Conservation (phyloP, 2,888 invertebrate species). For the Microctonus aethiopoides region DNA sequence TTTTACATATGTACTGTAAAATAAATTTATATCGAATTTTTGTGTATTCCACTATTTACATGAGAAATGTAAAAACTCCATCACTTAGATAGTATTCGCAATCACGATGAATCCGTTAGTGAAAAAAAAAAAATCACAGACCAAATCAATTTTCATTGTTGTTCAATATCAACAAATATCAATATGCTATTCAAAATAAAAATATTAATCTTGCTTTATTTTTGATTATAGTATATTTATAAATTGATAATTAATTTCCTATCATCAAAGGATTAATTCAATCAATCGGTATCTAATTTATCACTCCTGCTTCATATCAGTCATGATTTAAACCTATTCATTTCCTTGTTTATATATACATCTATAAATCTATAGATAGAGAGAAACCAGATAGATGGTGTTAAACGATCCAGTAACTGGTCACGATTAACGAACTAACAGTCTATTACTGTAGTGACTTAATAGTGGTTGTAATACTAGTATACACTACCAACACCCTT, state of each 20-base stretch:
- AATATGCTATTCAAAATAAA: too few relatives aligned
- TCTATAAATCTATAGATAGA: background rate
- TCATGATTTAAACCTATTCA: background rate
- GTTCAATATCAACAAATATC: too few relatives aligned
- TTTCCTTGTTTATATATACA: background rate
- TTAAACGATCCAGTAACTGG: conserved; percentile 29
- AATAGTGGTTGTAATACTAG: conserved; percentile 37
- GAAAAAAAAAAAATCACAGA: too few relatives aligned
- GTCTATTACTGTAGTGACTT: conserved; percentile 38
- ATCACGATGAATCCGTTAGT: too few relatives aligned
- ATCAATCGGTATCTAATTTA: background rate
- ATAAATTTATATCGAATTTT: background rate
- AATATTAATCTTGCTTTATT: too few relatives aligned
- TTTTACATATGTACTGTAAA: background rate
- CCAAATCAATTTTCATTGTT: too few relatives aligned
- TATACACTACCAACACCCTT: conserved; percentile 23
- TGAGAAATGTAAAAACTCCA: background rate
- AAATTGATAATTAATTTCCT: background rate
- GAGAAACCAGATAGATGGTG: background rate
- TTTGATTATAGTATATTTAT: too few relatives aligned
- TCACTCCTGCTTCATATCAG: background rate
- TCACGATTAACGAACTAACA: conserved; percentile 41
- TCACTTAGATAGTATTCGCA: background rate
- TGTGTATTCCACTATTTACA: background rate
- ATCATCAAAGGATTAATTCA: background rate